These are phyloP conservation scores for Adoxophyes honmai DNA, from an alignment of 1,140 invertebrate genomes.

Conservation along the genomic window DNA sequence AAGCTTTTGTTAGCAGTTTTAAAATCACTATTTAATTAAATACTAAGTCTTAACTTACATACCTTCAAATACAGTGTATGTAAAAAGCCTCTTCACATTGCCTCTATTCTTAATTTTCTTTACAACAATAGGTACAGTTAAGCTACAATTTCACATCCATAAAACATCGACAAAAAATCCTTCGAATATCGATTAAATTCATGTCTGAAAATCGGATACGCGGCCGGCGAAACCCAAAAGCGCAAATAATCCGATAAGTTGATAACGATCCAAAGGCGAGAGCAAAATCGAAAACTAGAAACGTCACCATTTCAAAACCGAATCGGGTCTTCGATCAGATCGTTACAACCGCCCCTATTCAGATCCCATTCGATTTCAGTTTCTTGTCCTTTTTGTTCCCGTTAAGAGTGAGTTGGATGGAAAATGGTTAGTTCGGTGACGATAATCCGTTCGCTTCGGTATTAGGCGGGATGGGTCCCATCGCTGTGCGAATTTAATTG, in stretches of 20 bases:
- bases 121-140: too few relatives aligned
- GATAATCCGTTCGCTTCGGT: not conserved
- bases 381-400: conserved; percentile 1
- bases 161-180: too few relatives aligned
- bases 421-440: not conserved
- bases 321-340: conserved; percentile 14
- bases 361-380: not conserved
- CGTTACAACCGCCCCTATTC: conserved; percentile 8
- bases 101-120: too few relatives aligned
- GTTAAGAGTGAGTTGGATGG: conserved; percentile 6
- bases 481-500: conserved; percentile 29
- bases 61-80: too few relatives aligned
- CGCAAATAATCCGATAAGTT: not conserved
- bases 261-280: conserved; percentile 11
- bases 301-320: conserved; percentile 10
- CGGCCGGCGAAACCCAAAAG: not conserved
- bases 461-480: conserved; percentile 5
- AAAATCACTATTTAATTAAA: too few relatives aligned
- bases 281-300: conserved; percentile 14
- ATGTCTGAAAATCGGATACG: too few relatives aligned
- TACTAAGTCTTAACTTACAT: too few relatives aligned
- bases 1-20: too few relatives aligned
- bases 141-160: too few relatives aligned
- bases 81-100: too few relatives aligned
- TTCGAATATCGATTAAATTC: too few relatives aligned